Evolutionary conservation across 2,797 vertebrate genomes (phyloP).

Genomic region (Margarornis squamiger): DNA sequence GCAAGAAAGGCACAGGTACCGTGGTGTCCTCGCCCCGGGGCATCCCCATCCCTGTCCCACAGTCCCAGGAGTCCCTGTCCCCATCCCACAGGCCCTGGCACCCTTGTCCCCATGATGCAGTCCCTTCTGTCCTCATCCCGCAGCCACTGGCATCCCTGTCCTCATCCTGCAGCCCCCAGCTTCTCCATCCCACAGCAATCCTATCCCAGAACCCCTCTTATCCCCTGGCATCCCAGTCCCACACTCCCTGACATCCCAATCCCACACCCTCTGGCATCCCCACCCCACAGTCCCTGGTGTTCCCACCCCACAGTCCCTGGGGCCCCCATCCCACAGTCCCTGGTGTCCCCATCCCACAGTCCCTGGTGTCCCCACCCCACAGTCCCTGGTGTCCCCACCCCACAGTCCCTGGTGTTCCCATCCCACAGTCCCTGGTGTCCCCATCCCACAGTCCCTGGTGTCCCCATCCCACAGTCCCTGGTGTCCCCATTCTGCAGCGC

Average conservation of each 20-base stretch:
- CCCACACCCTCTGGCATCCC: neutral
- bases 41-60: neutral
- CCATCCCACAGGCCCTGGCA: accelerated
- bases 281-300: neutral
- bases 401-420: neutral
- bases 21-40: neutral
- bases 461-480: neutral
- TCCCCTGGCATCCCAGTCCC: too few species aligned
- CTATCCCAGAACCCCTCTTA: too few species aligned
- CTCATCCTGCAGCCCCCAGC: too few species aligned
- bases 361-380: neutral
- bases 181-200: too few species aligned
- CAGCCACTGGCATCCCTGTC: too few species aligned
- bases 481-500: neutral
- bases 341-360: neutral
- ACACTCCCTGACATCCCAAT: too few species aligned
- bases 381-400: neutral
- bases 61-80: too few species aligned
- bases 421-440: neutral
- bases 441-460: too few species aligned
- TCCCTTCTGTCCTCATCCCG: neutral
- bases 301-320: neutral
- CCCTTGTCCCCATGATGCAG: neutral
- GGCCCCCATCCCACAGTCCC: neutral
- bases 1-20: slow-evolving; percentile 97